phyloP scores from a whole-genome alignment of 2,797 vertebrate species.

The Lutjanus campechanus region DNA sequence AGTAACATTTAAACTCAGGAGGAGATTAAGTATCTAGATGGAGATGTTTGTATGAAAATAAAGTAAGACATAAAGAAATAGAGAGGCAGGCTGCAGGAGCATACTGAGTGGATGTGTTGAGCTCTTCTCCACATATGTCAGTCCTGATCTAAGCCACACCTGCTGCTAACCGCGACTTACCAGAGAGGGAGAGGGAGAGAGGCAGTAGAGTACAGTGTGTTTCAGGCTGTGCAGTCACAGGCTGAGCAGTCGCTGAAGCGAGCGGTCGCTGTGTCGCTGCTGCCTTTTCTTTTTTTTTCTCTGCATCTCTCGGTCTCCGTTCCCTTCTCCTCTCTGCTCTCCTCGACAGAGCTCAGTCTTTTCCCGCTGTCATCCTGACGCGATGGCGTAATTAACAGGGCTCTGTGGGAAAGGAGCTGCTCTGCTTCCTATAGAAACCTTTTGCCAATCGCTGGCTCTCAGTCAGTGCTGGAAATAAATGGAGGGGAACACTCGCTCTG shows the following conservation, averaged over 20 bases:
- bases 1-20: neutral
- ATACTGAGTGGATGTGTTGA: slow-evolving; percentile 74
- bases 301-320: slow-evolving; percentile 33
- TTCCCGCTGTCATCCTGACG: slow-evolving; percentile 47
- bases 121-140: slow-evolving; percentile 86
- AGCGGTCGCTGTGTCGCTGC: slow-evolving; percentile 55
- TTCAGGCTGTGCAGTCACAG: slow-evolving; percentile 67
- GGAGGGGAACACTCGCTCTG: slow-evolving; percentile 33
- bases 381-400: slow-evolving; percentile 46
- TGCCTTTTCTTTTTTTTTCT: slow-evolving; percentile 28
- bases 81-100: slow-evolving; percentile 49
- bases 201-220: slow-evolving; percentile 40
- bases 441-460: slow-evolving; percentile 38
- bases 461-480: slow-evolving; percentile 39
- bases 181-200: slow-evolving; percentile 62
- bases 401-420: slow-evolving; percentile 44
- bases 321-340: slow-evolving; percentile 7
- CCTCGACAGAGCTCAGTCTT: slow-evolving; percentile 1
- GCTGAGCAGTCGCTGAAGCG: slow-evolving; percentile 59
- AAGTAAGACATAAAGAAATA: neutral
- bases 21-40: neutral
- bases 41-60: neutral
- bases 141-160: slow-evolving; percentile 88
- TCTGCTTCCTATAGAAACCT: slow-evolving; percentile 33
- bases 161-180: slow-evolving; percentile 83